These are phyloP conservation scores for Drosophila grimshawi DNA, from an alignment of 1,140 invertebrate species.

Conservation along the genomic window DNA sequence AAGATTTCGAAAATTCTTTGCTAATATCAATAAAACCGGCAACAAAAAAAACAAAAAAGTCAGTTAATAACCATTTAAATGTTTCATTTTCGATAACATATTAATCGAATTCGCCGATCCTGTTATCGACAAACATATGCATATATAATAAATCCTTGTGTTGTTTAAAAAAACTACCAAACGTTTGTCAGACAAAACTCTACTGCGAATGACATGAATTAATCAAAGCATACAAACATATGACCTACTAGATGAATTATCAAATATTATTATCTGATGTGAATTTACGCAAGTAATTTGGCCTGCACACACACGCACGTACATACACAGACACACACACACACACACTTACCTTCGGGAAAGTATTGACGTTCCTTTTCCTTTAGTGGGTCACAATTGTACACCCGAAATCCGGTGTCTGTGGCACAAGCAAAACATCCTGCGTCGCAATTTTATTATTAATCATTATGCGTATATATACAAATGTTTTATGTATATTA, in stretches of 20 bases:
- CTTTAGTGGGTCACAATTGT: constrained; percentile 98
- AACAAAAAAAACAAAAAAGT: too few species aligned
- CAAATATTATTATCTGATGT: not conserved
- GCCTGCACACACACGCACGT: not conserved
- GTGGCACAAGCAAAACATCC: constrained; percentile 99
- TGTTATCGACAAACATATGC: not conserved
- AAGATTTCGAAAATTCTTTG: too few species aligned
- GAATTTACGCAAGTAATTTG: not conserved
- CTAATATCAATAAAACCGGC: too few species aligned
- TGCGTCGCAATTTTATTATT: constrained; percentile 85
- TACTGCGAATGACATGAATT: not conserved
- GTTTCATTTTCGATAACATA: not conserved
- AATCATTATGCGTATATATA: constrained; percentile 15
- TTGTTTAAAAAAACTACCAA: not conserved
- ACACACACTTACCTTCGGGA: constrained; percentile 86
- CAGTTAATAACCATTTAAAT: too few species aligned
- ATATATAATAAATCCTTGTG: not conserved
- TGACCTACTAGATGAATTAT: not conserved
- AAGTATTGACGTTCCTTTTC: constrained; percentile 98
- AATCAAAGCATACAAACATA: not conserved
- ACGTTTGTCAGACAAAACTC: not conserved
- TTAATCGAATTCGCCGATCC: not conserved
- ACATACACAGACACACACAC: constrained; percentile 6
- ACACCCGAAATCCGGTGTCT: constrained; percentile 98
- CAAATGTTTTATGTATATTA: constrained; percentile 34